Percentiles rank a stretch among this genome's conserved stretches.
Conservation (phyloP, 2,797 vertebrate species). For the Coccyzus lansbergi region DNA sequence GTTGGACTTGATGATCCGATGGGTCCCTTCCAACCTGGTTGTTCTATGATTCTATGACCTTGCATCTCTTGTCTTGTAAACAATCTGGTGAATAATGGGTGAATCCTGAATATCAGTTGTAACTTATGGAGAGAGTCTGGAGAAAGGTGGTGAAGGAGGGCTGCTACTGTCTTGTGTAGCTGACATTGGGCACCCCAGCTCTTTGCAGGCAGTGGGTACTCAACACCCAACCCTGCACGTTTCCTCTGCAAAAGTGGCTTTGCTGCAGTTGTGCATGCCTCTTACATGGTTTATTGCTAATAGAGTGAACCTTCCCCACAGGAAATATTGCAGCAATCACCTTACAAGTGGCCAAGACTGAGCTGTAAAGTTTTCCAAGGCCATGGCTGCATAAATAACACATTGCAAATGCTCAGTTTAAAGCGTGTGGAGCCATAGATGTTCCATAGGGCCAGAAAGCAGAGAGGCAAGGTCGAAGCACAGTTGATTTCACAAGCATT, state of each 20-base stretch:
- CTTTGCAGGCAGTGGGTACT: background rate
- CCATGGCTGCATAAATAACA: background rate
- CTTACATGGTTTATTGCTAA: fast-evolving
- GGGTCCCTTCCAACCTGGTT: too few species aligned
- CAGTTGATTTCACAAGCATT: background rate
- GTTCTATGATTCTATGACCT: too few species aligned
- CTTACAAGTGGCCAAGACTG: background rate
- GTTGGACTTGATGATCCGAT: too few species aligned
- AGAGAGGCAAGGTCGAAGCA: background rate
- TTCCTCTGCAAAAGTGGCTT: fast-evolving
- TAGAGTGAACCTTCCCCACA: background rate
- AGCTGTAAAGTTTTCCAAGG: conserved; percentile 21
- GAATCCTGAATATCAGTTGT: background rate
- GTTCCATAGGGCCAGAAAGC: conserved; percentile 8
- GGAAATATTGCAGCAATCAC: conserved; percentile 3
- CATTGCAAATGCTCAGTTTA: background rate
- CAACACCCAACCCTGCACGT: fast-evolving
- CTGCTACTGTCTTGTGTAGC: too few species aligned
- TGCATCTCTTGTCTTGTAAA: background rate
- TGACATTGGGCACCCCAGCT: fast-evolving
- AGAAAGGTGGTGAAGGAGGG: background rate
- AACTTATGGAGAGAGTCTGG: background rate
- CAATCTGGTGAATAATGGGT: background rate
- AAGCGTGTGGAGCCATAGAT: fast-evolving
- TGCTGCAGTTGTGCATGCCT: background rate